A percentile compares a stretch with the other conserved stretches of the same genome.
These are phyloP conservation scores for Scotopteryx bipunctaria DNA, from an alignment of 2,888 invertebrate species.

Conservation along the genomic window DNA sequence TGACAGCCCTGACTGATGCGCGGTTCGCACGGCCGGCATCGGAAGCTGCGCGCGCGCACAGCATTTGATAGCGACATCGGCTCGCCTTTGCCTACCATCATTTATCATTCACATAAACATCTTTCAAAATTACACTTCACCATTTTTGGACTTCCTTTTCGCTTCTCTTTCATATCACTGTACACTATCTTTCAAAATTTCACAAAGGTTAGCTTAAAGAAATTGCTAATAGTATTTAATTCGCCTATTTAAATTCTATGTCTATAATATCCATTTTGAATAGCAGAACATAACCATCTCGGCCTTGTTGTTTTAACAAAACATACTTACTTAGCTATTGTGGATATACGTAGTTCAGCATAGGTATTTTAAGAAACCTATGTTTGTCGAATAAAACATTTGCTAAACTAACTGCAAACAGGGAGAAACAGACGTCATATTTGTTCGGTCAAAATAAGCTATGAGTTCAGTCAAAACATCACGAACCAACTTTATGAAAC, in stretches of 20 bases:
- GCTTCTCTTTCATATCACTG: too few relatives aligned
- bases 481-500: too few relatives aligned
- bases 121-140: too few relatives aligned
- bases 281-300: too few relatives aligned
- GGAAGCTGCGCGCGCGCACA: conserved; percentile 44
- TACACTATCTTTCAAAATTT: too few relatives aligned
- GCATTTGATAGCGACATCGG: conserved; percentile 42
- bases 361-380: not conserved
- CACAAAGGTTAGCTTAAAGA: too few relatives aligned
- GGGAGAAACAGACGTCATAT: not conserved
- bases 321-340: not conserved
- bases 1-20: conserved; percentile 29
- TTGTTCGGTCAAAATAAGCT: not conserved
- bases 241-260: too few relatives aligned
- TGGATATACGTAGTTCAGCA: not conserved
- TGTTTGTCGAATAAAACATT: not conserved
- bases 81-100: conserved; percentile 11
- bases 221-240: too few relatives aligned
- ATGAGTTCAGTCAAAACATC: too few relatives aligned
- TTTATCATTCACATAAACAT: conserved; percentile 17
- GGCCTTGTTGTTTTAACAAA: not conserved
- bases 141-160: too few relatives aligned
- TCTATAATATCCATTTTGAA: too few relatives aligned
- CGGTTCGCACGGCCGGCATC: conserved; percentile 36
- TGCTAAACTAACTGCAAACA: not conserved